phyloP scores from a whole-genome alignment of 1,140 invertebrate species.

The Grapholita molesta region DNA sequence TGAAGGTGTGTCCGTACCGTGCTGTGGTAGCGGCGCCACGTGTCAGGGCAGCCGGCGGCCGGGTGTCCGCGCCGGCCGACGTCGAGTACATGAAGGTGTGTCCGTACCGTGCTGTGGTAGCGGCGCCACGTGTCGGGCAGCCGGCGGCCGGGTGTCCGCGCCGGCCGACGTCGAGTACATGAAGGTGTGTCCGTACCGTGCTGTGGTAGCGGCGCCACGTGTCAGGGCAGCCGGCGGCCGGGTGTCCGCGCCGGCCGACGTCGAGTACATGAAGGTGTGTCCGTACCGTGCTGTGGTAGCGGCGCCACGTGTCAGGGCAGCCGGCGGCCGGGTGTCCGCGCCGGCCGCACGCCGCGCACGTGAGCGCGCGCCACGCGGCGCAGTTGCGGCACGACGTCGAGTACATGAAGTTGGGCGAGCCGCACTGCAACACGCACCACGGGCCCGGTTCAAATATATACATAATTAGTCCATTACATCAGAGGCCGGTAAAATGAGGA shows the following conservation, averaged over 20 bases:
- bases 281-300: conserved; percentile 83
- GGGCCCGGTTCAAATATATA: no score
- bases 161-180: conserved; percentile 79
- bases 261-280: conserved; percentile 55
- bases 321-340: conserved; percentile 77
- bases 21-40: conserved; percentile 80
- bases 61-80: conserved; percentile 79
- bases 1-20: conserved; percentile 70
- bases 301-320: conserved; percentile 84
- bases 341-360: conserved; percentile 80
- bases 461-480: no score
- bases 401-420: conserved; percentile 77
- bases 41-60: no score
- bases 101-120: conserved; percentile 81
- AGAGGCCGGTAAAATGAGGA: no score
- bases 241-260: conserved; percentile 79
- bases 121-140: not conserved
- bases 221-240: no score
- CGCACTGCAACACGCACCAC: conserved; percentile 79
- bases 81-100: conserved; percentile 77
- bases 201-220: conserved; percentile 80
- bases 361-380: conserved; percentile 69
- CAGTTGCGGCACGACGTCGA: conserved; percentile 81
- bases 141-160: conserved; percentile 79
- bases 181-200: conserved; percentile 69